phyloP scores from a whole-genome alignment of 2,888 invertebrate species.

The Euproctis similis region DNA sequence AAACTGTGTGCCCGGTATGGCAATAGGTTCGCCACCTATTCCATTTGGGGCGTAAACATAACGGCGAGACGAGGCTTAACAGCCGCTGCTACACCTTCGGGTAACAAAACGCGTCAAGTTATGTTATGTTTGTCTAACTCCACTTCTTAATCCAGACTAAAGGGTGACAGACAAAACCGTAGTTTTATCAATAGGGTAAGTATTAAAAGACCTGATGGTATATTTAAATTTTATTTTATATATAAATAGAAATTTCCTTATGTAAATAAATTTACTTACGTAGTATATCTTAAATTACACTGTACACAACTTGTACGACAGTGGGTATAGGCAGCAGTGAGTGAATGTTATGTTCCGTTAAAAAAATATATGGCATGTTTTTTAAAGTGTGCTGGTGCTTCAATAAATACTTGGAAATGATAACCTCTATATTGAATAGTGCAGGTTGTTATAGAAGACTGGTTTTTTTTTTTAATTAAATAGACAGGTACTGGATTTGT shows the following conservation, averaged over 20 bases:
- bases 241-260: conserved; percentile 69
- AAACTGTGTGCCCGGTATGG: too few species aligned
- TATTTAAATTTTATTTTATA: conserved; percentile 53
- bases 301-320: conserved; percentile 53
- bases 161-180: too few species aligned
- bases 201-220: too few species aligned
- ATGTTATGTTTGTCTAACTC: too few species aligned
- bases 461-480: neutral
- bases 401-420: too few species aligned
- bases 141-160: too few species aligned
- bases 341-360: conserved; percentile 32
- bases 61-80: too few species aligned
- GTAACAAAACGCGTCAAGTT: too few species aligned
- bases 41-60: too few species aligned
- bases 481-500: neutral
- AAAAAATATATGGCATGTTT: conserved; percentile 35
- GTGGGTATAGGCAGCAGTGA: conserved; percentile 51
- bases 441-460: conserved; percentile 4
- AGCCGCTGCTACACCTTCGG: too few species aligned
- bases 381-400: conserved; percentile 22
- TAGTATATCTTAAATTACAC: conserved; percentile 57
- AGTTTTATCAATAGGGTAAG: too few species aligned
- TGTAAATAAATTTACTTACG: conserved; percentile 58
- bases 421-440: conserved; percentile 13
- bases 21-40: too few species aligned